Conservation (phyloP, 2,113 vertebrate species). For the Monopterus albus region DNA sequence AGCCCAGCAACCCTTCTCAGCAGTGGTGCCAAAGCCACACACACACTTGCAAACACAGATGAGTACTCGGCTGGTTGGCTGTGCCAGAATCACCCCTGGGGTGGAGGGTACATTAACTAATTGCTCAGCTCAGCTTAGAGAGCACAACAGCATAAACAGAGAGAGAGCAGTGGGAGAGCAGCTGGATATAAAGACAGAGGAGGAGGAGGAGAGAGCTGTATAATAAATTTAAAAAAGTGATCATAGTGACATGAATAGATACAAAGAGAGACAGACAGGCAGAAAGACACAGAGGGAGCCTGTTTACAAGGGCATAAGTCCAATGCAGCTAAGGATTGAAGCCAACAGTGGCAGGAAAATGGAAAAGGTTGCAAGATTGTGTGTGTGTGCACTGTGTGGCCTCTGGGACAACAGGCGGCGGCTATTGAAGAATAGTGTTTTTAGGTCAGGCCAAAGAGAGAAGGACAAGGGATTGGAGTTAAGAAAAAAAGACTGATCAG, state of each 20-base stretch:
- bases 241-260: slow-evolving; percentile 39
- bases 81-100: slow-evolving; percentile 66
- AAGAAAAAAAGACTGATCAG: neutral
- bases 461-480: slow-evolving; percentile 25
- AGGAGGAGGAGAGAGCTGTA: slow-evolving; percentile 14
- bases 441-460: slow-evolving; percentile 56
- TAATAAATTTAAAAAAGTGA: slow-evolving; percentile 50
- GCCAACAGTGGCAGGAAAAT: slow-evolving; percentile 65
- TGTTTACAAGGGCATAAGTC: slow-evolving; percentile 64
- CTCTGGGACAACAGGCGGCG: slow-evolving; percentile 61
- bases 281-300: slow-evolving; percentile 39
- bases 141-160: slow-evolving; percentile 48
- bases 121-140: slow-evolving; percentile 68
- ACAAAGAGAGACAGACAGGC: slow-evolving; percentile 27
- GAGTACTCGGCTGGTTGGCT: slow-evolving; percentile 17
- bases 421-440: slow-evolving; percentile 56
- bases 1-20: slow-evolving; percentile 50
- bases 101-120: slow-evolving; percentile 76
- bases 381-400: slow-evolving; percentile 38
- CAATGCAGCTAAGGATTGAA: slow-evolving; percentile 58
- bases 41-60: slow-evolving; percentile 21
- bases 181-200: slow-evolving; percentile 15
- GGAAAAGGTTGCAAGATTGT: slow-evolving; percentile 45
- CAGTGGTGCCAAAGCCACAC: slow-evolving; percentile 46
- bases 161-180: slow-evolving; percentile 34